Evolutionary conservation across 2,888 invertebrate genomes (phyloP), one percentile per base, ranked within the genome.

Genomic region (Drosophila atripex): DNA sequence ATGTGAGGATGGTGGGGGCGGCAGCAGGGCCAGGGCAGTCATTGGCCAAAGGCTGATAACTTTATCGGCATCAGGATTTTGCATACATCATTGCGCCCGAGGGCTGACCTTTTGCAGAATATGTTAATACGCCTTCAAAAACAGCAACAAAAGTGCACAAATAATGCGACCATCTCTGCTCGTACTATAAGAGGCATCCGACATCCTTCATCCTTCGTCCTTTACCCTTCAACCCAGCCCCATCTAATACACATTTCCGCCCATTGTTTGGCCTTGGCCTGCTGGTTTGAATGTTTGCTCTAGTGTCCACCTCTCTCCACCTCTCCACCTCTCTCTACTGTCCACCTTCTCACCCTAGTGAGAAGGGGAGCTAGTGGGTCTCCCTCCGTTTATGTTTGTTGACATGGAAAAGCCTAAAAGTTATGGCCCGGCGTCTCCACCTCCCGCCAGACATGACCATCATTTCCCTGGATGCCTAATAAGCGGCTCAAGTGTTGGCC

Each of bases 401-500:
- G 80, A 80, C 80, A 80, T 76, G 80, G 84, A 80, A 80, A 78
- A 78, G 80, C 80, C 80, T 45, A 80, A 64, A 84, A 80, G 84
- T 80, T 80, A 80, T 80, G 84, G 84, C 78, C 78, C 78, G 65
- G 25, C 55, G 51, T 71, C 46, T 50, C 71, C 61, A 39, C 32
- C 30, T 30, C 11, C 59, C 57, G 70, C 43, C 76, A 73, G 50
- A 39, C 55, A 56, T 52, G 73, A 56, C 78, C 75, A 80, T 77
- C 71, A 80, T 80, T 80, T 80, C 76, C 72, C 80, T 80, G 43
- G 56, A 46, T 64, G 78, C 66, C 80, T 85, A 82, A 82, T 85
- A 82, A 85, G 85, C 76, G 79, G 77, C 80, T 85, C 83, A 82
- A 82, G 82, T 82, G 82, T 65, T 85, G 79, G 85, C 65, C 74